These are phyloP conservation scores for Diadophis punctatus DNA, from an alignment of 2,113 vertebrate species.

Conservation along the genomic window DNA sequence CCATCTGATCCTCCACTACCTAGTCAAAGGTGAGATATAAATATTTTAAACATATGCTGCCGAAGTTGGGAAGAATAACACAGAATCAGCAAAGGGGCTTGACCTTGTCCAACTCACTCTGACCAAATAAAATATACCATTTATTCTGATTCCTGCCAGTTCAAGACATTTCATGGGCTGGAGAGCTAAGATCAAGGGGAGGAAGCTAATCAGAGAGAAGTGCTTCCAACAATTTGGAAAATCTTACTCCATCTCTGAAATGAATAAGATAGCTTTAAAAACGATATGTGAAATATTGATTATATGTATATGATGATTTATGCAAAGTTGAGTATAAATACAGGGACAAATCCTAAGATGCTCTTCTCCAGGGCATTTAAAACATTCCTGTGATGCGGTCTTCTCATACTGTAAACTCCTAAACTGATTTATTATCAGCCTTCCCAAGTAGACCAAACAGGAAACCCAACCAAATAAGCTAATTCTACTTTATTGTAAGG, in stretches of 20 bases:
- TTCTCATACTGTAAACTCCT: background rate
- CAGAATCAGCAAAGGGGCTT: background rate
- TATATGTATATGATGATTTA: background rate
- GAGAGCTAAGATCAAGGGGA: background rate
- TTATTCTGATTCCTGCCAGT: background rate
- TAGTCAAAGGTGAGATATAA: background rate
- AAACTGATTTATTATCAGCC: background rate
- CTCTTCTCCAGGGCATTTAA: background rate
- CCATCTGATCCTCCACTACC: background rate
- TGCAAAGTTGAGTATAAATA: background rate
- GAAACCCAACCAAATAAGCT: background rate
- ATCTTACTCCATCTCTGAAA: background rate
- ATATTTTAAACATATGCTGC: background rate
- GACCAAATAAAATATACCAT: background rate
- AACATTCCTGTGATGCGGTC: background rate
- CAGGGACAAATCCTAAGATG: background rate
- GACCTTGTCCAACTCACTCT: background rate
- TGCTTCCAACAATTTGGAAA: background rate
- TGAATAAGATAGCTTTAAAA: background rate
- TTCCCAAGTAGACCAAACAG: background rate
- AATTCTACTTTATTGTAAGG: background rate
- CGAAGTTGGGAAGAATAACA: background rate
- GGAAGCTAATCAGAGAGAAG: background rate
- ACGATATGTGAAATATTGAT: background rate
- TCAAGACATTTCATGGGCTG: background rate